phyloP scores from a whole-genome alignment of 2,113 vertebrate species.

The Desmodus rotundus region DNA sequence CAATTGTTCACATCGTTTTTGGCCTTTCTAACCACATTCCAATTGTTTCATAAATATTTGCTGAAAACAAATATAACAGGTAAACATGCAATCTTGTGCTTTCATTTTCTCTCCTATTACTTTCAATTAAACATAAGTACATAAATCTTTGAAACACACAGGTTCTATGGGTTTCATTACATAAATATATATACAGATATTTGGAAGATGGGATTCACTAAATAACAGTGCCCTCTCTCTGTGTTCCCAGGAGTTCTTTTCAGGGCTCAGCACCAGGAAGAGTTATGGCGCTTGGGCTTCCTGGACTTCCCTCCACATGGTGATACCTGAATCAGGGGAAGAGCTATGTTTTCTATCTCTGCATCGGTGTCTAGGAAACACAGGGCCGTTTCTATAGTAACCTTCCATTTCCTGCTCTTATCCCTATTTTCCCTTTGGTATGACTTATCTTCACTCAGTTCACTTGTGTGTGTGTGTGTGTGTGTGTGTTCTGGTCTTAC shows the following conservation, averaged over 20 bases:
- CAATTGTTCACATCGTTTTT: neutral
- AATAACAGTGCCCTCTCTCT: neutral
- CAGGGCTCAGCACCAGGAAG: neutral
- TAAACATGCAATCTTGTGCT: neutral
- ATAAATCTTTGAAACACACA: neutral
- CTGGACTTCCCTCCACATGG: neutral
- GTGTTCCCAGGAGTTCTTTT: neutral
- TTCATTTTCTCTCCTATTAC: neutral
- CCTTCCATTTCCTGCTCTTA: neutral
- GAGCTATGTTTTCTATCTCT: neutral
- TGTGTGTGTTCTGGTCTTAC: neutral
- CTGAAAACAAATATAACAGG: neutral
- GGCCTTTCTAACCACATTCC: neutral
- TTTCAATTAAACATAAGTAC: neutral
- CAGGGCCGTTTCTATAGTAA: neutral
- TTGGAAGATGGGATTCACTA: neutral
- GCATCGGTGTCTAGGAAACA: neutral
- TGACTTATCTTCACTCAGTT: neutral
- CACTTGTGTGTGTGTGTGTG: neutral
- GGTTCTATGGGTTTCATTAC: neutral
- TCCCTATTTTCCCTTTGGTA: neutral
- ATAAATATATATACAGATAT: neutral
- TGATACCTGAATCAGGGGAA: neutral
- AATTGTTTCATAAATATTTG: neutral
- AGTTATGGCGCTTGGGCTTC: neutral